These are phyloP conservation scores for Mobula birostris DNA, from an alignment of 2,113 vertebrate genomes.

Conservation along the genomic window DNA sequence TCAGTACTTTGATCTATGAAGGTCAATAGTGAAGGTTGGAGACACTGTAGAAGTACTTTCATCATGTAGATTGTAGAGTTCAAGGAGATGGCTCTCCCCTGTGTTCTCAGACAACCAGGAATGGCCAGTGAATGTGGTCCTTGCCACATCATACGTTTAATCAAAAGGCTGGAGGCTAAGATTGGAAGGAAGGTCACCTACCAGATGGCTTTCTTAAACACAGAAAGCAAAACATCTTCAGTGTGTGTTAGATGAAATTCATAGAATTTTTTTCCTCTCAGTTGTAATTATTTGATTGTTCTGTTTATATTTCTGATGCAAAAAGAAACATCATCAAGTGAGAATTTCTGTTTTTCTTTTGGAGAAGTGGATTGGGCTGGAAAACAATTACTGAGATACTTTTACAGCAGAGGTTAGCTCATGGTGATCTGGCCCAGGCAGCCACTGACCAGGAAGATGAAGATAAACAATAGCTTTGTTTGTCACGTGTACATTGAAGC, in stretches of 20 bases:
- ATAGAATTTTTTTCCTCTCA: background rate
- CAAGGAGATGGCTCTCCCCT: too few relatives aligned
- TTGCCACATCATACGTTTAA: background rate
- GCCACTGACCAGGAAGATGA: background rate
- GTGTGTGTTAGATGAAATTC: background rate
- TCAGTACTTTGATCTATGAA: too few relatives aligned
- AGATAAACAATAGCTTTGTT: too few relatives aligned
- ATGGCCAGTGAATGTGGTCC: background rate
- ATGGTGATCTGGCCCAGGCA: background rate
- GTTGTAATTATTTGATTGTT: background rate
- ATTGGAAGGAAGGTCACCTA: background rate
- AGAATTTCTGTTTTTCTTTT: background rate
- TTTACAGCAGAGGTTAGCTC: too few relatives aligned
- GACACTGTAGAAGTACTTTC: background rate
- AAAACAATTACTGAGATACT: background rate
- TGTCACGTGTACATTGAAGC: too few relatives aligned
- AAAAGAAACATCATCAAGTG: background rate
- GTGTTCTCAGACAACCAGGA: background rate
- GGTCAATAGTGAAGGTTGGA: too few relatives aligned
- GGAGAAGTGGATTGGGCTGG: background rate
- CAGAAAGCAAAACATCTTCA: background rate
- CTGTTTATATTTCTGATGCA: background rate
- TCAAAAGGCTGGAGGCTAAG: background rate
- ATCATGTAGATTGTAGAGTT: background rate
- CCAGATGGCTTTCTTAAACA: background rate